A percentile compares a stretch with the other conserved stretches of the same genome.
phyloP scores from a whole-genome alignment of 2,888 invertebrate species.

The Lampropteryx suffumata region DNA sequence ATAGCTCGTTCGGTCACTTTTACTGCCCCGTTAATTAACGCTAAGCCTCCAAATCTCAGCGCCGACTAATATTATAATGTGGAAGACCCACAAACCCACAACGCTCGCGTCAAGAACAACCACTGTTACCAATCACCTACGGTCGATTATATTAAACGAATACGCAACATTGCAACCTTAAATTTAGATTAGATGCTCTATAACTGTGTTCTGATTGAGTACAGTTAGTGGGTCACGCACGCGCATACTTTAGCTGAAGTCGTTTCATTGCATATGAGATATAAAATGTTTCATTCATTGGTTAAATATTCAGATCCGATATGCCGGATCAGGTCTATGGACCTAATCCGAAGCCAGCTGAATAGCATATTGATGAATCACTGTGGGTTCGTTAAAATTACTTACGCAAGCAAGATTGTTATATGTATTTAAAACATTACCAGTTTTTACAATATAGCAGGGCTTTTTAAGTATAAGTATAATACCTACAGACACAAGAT shows the following conservation, averaged over 20 bases:
- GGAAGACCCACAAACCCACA: slow-evolving; percentile 22
- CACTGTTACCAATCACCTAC: background rate
- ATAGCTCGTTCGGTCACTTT: background rate
- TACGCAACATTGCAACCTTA: slow-evolving; percentile 2
- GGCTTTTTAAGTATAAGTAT: too few species aligned
- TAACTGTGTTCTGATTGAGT: background rate
- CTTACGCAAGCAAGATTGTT: background rate
- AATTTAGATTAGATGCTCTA: background rate
- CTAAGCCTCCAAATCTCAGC: slow-evolving; percentile 9
- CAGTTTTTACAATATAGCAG: too few species aligned
- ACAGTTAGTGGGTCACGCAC: background rate
- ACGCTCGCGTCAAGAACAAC: background rate
- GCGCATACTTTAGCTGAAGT: too few species aligned
- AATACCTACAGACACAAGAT: too few species aligned
- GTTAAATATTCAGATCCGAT: slow-evolving; percentile 10
- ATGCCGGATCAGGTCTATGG: too few species aligned
- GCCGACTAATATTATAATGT: slow-evolving; percentile 16
- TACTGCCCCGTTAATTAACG: background rate
- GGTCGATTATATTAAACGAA: background rate
- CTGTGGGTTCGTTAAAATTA: background rate
- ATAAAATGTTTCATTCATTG: too few species aligned
- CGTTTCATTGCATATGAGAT: background rate
- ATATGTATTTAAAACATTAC: too few species aligned
- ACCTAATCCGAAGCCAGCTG: slow-evolving; percentile 6
- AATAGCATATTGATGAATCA: background rate